phyloP scores from a whole-genome alignment of 2,888 invertebrate species.

The Lingula anatina region DNA sequence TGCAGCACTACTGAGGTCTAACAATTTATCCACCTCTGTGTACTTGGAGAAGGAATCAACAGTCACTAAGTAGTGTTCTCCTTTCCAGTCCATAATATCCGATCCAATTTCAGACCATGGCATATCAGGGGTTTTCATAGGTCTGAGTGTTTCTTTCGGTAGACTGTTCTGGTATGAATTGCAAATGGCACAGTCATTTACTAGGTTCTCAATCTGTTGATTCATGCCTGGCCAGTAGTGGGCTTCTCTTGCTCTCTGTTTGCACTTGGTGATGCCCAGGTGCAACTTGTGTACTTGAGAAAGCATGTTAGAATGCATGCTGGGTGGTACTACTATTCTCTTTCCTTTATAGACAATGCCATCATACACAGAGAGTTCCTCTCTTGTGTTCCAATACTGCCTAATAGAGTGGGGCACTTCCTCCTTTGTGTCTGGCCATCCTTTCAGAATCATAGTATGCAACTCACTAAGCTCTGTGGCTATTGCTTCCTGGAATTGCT shows the following conservation, averaged over 20 bases:
- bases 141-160: not conserved
- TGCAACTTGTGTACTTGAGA: too few relatives aligned
- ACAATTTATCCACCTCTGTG: too few relatives aligned
- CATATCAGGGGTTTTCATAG: constrained; percentile 4
- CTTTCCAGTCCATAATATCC: constrained; percentile 4
- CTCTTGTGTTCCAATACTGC: constrained; percentile 11
- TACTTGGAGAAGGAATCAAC: too few relatives aligned
- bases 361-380: constrained; percentile 12
- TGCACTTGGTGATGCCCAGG: constrained; percentile 15
- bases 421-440: constrained; percentile 12
- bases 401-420: constrained; percentile 9
- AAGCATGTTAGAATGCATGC: constrained; percentile 12
- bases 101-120: constrained; percentile 3
- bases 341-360: constrained; percentile 15
- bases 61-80: not conserved
- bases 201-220: too few relatives aligned
- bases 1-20: too few relatives aligned
- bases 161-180: not conserved
- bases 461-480: constrained; percentile 4
- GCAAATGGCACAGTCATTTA: constrained; percentile 12
- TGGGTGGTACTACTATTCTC: constrained; percentile 15
- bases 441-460: constrained; percentile 6
- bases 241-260: constrained; percentile 13
- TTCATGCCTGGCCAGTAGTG: constrained; percentile 16
- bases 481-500: constrained; percentile 2